These are phyloP conservation scores for Amblyjoppa proteus DNA, from an alignment of 2,888 invertebrate genomes.

Conservation along the genomic window DNA sequence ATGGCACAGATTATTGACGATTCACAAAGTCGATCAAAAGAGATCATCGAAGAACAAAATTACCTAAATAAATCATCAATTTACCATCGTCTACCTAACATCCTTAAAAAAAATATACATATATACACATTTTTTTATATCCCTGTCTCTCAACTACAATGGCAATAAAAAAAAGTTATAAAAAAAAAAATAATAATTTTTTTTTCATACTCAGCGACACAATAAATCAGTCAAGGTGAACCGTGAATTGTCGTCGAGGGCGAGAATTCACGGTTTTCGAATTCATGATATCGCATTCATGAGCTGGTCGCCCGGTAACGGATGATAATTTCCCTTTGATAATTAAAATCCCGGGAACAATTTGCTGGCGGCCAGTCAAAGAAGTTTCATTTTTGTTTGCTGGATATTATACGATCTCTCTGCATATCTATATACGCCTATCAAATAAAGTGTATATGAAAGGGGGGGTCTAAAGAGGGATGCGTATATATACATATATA, in stretches of 20 bases:
- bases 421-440: background rate
- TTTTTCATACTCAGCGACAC: background rate
- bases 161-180: background rate
- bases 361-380: background rate
- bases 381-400: slow-evolving; percentile 6
- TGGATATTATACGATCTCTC: background rate
- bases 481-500: too few species aligned
- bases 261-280: too few species aligned
- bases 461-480: background rate
- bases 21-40: background rate
- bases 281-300: slow-evolving; percentile 18
- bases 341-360: slow-evolving; percentile 31
- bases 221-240: slow-evolving; percentile 34
- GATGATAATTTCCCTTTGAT: slow-evolving; percentile 1
- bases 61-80: background rate
- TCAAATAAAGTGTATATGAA: too few species aligned
- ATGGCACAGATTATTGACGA: background rate
- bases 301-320: background rate
- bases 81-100: background rate
- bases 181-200: background rate
- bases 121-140: background rate
- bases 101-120: background rate
- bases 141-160: background rate
- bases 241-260: background rate
- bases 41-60: background rate